Evolutionary conservation across 2,888 invertebrate species (phyloP).

Genomic region (Sarcophaga rosellei): DNA sequence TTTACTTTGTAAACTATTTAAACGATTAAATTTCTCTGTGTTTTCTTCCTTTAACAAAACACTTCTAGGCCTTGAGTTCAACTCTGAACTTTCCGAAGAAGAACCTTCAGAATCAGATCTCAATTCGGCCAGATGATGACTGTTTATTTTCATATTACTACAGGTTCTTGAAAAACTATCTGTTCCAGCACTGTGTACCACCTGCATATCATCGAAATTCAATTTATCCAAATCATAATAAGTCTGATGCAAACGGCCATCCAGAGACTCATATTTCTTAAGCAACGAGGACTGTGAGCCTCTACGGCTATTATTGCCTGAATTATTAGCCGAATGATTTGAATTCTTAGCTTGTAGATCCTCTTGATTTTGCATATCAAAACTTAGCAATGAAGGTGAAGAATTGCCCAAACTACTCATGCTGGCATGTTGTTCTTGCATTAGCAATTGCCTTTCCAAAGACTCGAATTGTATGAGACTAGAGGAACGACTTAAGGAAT

Average conservation of each 20-base stretch:
- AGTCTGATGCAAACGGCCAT: conserved; percentile 79
- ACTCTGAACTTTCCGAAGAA: conserved; percentile 70
- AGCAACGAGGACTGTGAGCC: conserved; percentile 77
- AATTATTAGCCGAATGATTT: conserved; percentile 72
- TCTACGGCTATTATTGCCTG: conserved; percentile 75
- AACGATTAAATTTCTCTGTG: conserved; percentile 56
- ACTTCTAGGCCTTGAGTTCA: conserved; percentile 69
- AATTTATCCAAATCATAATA: conserved; percentile 80
- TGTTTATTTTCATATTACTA: conserved; percentile 46
- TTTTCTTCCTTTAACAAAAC: conserved; percentile 62
- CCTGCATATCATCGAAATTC: conserved; percentile 75
- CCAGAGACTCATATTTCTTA: conserved; percentile 78
- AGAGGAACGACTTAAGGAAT: conserved; percentile 89
- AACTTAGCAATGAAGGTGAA: conserved; percentile 79
- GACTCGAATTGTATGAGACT: conserved; percentile 93
- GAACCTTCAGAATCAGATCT: conserved; percentile 75
- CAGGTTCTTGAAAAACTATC: conserved; percentile 47
- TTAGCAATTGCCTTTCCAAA: conserved; percentile 87
- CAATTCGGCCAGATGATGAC: conserved; percentile 68
- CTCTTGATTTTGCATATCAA: conserved; percentile 71
- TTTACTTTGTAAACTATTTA: conserved; percentile 55
- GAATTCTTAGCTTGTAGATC: conserved; percentile 34
- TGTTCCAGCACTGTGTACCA: background rate
- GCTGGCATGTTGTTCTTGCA: conserved; percentile 81
- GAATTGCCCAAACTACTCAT: conserved; percentile 79